Percentiles rank a stretch among this genome's conserved stretches.
Evolutionary conservation across 2,113 vertebrate species (phyloP).

Genomic region (Penelope pileata): DNA sequence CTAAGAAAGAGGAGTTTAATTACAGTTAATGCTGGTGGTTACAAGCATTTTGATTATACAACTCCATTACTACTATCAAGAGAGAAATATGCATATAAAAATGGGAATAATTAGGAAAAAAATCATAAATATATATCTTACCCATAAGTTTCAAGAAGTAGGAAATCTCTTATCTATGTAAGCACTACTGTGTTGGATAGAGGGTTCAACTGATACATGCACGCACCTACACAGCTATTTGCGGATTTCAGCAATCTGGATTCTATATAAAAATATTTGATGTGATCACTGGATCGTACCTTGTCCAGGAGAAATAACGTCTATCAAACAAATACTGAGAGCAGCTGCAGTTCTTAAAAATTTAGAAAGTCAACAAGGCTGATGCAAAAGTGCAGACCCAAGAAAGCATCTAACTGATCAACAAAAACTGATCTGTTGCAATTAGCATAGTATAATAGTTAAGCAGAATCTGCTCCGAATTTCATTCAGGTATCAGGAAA

Average conservation of each 20-base stretch:
- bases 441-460: background rate
- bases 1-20: background rate
- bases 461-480: background rate
- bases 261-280: background rate
- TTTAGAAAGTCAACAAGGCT: background rate
- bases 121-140: background rate
- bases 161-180: background rate
- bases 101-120: background rate
- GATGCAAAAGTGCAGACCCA: background rate
- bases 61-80: background rate
- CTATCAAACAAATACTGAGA: background rate
- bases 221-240: too few relatives aligned
- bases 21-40: background rate
- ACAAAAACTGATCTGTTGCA: background rate
- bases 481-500: background rate
- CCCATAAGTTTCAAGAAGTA: background rate
- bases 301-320: background rate
- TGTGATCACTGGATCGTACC: background rate
- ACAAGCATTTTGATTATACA: background rate
- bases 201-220: background rate
- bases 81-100: background rate
- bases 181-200: rapidly evolving
- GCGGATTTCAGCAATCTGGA: background rate
- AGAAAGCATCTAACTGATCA: background rate
- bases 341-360: background rate